Percentiles rank a stretch among this genome's conserved stretches.
Evolutionary conservation across 1,140 invertebrate species (phyloP).

Genomic region (Physella acuta): DNA sequence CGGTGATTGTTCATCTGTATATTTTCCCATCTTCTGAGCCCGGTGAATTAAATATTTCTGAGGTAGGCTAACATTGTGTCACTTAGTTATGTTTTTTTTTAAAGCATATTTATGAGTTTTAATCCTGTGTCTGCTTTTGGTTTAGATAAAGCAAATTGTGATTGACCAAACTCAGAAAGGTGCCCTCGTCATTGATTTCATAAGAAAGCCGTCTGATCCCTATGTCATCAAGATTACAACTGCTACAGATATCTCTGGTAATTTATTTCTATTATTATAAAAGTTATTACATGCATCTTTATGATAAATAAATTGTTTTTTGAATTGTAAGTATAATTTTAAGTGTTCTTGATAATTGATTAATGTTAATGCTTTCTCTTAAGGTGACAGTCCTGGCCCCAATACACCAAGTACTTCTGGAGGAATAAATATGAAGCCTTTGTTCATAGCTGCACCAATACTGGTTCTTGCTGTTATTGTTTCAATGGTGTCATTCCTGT

Average conservation of each 20-base stretch:
- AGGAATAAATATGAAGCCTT: slow-evolving; percentile 27
- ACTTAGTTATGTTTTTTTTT: too few species aligned
- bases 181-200: slow-evolving; percentile 1
- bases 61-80: too few species aligned
- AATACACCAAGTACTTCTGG: neutral
- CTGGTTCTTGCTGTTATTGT: slow-evolving; percentile 30
- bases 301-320: neutral
- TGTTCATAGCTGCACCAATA: slow-evolving; percentile 35
- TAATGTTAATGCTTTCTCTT: too few species aligned
- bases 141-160: neutral
- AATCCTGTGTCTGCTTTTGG: too few species aligned
- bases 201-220: neutral
- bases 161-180: neutral
- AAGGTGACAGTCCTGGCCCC: neutral
- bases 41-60: neutral
- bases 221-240: neutral
- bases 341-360: too few species aligned
- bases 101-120: too few species aligned
- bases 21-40: slow-evolving; percentile 7
- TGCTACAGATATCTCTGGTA: neutral
- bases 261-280: neutral
- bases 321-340: too few species aligned
- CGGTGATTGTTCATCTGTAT: neutral
- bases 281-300: neutral
- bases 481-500: slow-evolving; percentile 30